Conservation (phyloP, 2,113 vertebrate genomes). For the Cephalopholis sonnerati region DNA sequence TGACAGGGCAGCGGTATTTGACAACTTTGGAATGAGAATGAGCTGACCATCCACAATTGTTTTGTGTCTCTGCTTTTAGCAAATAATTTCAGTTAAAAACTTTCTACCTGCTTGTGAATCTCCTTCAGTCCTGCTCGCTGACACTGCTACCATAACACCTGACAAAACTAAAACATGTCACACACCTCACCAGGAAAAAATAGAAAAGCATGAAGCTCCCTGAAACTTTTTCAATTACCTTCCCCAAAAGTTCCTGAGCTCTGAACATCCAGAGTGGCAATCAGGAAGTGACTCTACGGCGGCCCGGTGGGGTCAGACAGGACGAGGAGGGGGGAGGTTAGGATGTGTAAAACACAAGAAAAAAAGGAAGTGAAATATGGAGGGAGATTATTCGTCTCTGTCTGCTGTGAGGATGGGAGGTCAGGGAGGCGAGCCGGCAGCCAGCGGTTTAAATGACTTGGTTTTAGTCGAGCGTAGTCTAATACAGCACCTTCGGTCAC, state of each 20-base stretch:
- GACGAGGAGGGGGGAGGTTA: slow-evolving; percentile 30
- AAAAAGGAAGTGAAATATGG: slow-evolving; percentile 42
- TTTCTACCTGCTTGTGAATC: not conserved
- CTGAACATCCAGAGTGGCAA: slow-evolving; percentile 62
- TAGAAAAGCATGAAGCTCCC: not conserved
- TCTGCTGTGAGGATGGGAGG: slow-evolving; percentile 52
- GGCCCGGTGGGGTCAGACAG: slow-evolving; percentile 64
- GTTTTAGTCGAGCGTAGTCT: slow-evolving; percentile 65
- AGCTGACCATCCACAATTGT: no score
- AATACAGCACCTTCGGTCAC: slow-evolving; percentile 66
- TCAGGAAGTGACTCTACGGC: slow-evolving; percentile 64
- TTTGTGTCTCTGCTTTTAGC: not conserved
- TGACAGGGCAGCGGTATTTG: no score
- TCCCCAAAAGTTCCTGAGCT: slow-evolving; percentile 46
- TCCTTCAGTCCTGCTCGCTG: not conserved
- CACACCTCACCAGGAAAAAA: not conserved
- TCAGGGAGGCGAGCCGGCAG: slow-evolving; percentile 62
- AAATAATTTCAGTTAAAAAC: not conserved
- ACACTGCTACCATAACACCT: not conserved
- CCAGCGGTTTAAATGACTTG: slow-evolving; percentile 75
- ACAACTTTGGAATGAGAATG: no score
- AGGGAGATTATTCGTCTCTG: slow-evolving; percentile 62
- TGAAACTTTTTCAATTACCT: slow-evolving; percentile 67
- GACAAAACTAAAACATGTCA: slow-evolving; percentile 3
- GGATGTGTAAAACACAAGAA: slow-evolving; percentile 52